A percentile compares a stretch with the other conserved stretches of the same genome.
Conservation (phyloP, 1,140 invertebrate genomes). For the Hestina assimilis region DNA sequence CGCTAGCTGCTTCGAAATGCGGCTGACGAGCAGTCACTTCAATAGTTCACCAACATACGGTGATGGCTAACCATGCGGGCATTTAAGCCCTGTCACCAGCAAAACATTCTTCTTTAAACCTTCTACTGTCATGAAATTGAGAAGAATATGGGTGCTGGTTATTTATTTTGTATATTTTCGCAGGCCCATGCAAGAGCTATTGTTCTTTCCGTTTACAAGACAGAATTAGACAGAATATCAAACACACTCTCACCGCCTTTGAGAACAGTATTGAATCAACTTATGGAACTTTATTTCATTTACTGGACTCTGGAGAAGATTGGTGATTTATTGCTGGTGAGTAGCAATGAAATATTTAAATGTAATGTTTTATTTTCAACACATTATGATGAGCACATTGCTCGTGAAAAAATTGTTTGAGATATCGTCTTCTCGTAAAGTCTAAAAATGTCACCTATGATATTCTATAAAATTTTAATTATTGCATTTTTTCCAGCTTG, state of each 20-base stretch:
- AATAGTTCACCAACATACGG: too few relatives aligned
- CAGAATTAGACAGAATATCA: constrained; percentile 22
- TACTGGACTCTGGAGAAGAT: constrained; percentile 59
- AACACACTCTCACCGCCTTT: constrained; percentile 33
- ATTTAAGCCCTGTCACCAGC: too few relatives aligned
- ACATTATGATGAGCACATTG: too few relatives aligned
- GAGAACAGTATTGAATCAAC: constrained; percentile 41
- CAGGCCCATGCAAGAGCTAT: constrained; percentile 41
- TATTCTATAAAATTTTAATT: neutral
- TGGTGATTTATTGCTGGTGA: constrained; percentile 53
- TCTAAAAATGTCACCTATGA: too few relatives aligned
- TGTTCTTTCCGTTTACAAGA: constrained; percentile 11
- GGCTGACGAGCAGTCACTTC: too few relatives aligned
- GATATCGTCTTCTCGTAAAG: too few relatives aligned
- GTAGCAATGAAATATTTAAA: neutral
- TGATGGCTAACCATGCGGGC: too few relatives aligned
- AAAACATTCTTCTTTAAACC: too few relatives aligned
- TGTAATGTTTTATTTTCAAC: neutral
- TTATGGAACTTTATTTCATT: constrained; percentile 52
- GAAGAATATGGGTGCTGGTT: too few relatives aligned
- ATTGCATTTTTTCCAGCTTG: neutral
- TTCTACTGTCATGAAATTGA: too few relatives aligned
- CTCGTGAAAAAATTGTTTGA: too few relatives aligned
- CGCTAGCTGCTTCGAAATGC: too few relatives aligned
- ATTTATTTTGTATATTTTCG: constrained; percentile 16